phyloP scores from a whole-genome alignment of 92 coral and sea anemone genomes.

The Bergia puertoricense region DNA sequence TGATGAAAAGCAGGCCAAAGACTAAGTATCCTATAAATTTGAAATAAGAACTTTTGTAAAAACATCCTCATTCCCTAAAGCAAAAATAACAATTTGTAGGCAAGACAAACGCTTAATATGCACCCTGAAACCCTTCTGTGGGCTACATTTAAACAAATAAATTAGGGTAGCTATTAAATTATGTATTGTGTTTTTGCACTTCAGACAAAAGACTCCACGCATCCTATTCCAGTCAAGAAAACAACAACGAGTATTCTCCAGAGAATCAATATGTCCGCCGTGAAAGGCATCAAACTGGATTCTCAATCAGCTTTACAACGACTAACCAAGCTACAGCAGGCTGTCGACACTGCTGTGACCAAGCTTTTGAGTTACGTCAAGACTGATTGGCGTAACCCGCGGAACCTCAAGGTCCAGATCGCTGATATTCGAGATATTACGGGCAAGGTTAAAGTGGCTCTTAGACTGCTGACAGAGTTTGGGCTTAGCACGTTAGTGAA shows the following conservation, averaged over 20 bases:
- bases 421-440: conserved; percentile 92
- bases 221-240: conserved; percentile 51
- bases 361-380: conserved; percentile 92
- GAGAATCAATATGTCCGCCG: conserved; percentile 94
- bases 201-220: conserved; percentile 27
- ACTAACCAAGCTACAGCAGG: conserved; percentile 89
- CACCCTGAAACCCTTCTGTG: no score
- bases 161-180: neutral
- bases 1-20: no score
- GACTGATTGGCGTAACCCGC: conserved; percentile 85
- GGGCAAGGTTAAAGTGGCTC: conserved; percentile 92
- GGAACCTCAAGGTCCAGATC: conserved; percentile 66
- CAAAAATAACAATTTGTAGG: no score
- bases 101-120: no score
- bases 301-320: conserved; percentile 75
- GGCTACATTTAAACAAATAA: no score
- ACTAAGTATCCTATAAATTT: no score
- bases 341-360: conserved; percentile 81
- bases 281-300: conserved; percentile 76
- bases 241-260: conserved; percentile 78
- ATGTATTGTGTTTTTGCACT: neutral
- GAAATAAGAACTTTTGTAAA: no score
- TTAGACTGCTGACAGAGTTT: conserved; percentile 90
- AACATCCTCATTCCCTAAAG: no score
- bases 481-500: conserved; percentile 88